Conservation (phyloP, 2,888 invertebrate genomes). For the Gymnocheta viridis region DNA sequence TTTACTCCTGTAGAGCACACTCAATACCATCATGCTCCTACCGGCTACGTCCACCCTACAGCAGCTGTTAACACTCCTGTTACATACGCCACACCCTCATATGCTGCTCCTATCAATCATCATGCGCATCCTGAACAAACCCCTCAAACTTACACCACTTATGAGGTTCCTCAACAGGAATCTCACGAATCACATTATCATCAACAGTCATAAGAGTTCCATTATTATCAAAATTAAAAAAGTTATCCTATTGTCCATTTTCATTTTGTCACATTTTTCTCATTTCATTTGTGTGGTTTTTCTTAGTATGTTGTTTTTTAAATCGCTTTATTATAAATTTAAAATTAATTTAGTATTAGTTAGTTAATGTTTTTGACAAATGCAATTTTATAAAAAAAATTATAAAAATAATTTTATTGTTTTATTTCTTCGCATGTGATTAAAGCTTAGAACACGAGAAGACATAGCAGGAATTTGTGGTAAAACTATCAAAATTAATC, state of each 20-base stretch:
- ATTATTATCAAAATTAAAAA: slow-evolving; percentile 54
- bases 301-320: slow-evolving; percentile 33
- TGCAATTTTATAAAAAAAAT: too few relatives aligned
- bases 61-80: slow-evolving; percentile 72
- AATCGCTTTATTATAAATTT: too few relatives aligned
- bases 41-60: slow-evolving; percentile 66
- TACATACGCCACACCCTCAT: slow-evolving; percentile 45
- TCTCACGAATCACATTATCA: slow-evolving; percentile 76
- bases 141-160: slow-evolving; percentile 69
- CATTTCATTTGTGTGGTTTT: background rate
- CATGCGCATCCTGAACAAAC: slow-evolving; percentile 68
- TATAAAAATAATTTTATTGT: too few relatives aligned
- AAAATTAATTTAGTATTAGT: too few relatives aligned
- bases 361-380: too few relatives aligned
- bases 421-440: too few relatives aligned
- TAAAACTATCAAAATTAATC: too few relatives aligned
- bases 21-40: slow-evolving; percentile 55
- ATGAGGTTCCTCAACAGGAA: slow-evolving; percentile 73
- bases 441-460: too few relatives aligned
- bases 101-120: slow-evolving; percentile 71
- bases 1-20: slow-evolving; percentile 68
- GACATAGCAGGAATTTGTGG: too few relatives aligned
- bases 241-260: background rate
- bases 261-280: background rate
- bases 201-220: slow-evolving; percentile 56